phyloP scores from a whole-genome alignment of 2,797 vertebrate species.

The Labeo calbasu region DNA sequence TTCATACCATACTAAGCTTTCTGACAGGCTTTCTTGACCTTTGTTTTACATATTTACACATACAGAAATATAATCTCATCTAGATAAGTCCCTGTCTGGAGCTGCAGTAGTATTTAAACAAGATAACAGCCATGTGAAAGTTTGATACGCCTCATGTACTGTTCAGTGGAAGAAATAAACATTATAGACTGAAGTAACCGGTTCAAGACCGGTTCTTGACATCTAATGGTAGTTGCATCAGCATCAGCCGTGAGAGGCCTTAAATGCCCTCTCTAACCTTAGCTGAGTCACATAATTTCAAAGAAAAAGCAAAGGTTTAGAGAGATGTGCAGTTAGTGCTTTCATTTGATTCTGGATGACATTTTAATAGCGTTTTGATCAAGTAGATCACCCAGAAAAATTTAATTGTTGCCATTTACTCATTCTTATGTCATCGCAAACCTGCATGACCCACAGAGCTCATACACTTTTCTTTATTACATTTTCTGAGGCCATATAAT shows the following conservation, averaged over 20 bases:
- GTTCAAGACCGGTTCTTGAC: background rate
- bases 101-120: slow-evolving; percentile 5
- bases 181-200: background rate
- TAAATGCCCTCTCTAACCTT: background rate
- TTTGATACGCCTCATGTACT: background rate
- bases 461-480: background rate
- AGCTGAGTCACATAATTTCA: background rate
- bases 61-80: background rate
- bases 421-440: background rate
- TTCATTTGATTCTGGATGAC: background rate
- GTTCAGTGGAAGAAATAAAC: background rate
- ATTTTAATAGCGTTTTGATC: background rate
- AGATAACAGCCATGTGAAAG: background rate
- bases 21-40: background rate
- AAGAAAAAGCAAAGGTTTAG: background rate
- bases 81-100: background rate
- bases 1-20: background rate
- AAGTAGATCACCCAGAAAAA: background rate
- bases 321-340: background rate
- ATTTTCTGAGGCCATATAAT: background rate
- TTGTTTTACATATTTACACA: background rate
- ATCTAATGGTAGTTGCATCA: background rate
- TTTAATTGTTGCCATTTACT: background rate
- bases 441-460: background rate
- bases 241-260: background rate